These are phyloP conservation scores for Tridacna gigas DNA, from an alignment of 2,888 invertebrate species.

Conservation along the genomic window DNA sequence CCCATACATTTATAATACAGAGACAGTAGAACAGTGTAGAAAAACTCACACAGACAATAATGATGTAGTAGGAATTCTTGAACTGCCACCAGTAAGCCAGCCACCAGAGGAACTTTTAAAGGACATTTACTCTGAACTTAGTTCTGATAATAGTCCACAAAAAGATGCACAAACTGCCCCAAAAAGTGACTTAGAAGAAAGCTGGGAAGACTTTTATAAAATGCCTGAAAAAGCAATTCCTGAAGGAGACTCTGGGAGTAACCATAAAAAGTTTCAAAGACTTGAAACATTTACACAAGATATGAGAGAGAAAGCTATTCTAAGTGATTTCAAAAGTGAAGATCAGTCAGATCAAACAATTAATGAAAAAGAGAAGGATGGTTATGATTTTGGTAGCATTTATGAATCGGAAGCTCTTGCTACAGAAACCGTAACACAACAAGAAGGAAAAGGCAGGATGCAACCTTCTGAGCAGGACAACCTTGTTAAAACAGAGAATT, in stretches of 20 bases:
- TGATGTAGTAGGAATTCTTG: background rate
- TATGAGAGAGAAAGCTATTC: constrained; percentile 47
- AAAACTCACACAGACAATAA: background rate
- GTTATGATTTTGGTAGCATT: constrained; percentile 5
- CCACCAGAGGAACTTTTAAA: constrained; percentile 33
- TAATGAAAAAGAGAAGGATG: constrained; percentile 1
- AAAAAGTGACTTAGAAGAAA: constrained; percentile 48
- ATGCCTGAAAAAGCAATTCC: constrained; percentile 39
- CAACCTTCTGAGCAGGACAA: background rate
- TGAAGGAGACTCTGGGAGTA: background rate
- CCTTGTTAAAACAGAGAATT: background rate
- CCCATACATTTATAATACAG: background rate
- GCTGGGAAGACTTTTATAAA: constrained; percentile 56
- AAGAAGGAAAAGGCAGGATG: background rate
- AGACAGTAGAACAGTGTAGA: background rate
- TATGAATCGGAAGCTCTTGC: background rate
- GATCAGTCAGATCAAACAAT: background rate
- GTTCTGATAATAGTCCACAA: background rate
- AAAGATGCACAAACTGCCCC: background rate
- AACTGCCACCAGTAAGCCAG: constrained; percentile 30
- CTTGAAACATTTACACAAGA: constrained; percentile 54
- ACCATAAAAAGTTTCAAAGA: constrained; percentile 33
- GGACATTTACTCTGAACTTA: constrained; percentile 30
- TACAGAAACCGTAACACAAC: background rate
- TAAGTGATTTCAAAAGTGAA: constrained; percentile 33